Percentiles rank a stretch among this genome's conserved stretches.
Evolutionary conservation across 2,113 vertebrate genomes (phyloP).

Genomic region (Dolichotis patagonum): DNA sequence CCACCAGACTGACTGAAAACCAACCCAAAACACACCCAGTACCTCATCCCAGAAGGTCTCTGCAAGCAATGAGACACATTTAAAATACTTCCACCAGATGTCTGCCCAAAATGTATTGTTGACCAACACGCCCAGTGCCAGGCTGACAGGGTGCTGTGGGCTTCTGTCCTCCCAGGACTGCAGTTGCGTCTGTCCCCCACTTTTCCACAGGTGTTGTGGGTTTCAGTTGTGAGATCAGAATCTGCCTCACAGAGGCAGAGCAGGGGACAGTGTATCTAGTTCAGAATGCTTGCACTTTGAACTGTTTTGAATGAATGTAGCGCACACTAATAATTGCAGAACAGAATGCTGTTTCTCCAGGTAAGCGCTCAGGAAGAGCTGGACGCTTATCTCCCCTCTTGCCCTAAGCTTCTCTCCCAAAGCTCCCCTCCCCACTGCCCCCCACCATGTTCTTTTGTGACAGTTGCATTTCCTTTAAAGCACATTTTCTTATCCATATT

Average conservation of each 20-base stretch:
- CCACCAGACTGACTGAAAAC: conserved; percentile 62
- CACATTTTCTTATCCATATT: conserved; percentile 80
- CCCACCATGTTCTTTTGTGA: conserved; percentile 68
- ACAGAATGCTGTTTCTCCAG: background rate
- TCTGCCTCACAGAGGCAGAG: background rate
- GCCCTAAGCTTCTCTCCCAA: conserved; percentile 45
- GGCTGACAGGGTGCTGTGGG: background rate
- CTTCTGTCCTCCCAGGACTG: background rate
- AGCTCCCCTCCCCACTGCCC: background rate
- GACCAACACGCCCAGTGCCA: conserved; percentile 27
- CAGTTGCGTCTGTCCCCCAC: background rate
- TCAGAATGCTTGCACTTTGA: conserved; percentile 64
- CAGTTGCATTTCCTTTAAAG: conserved; percentile 75
- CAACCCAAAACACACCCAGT: background rate
- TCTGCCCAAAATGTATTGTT: background rate
- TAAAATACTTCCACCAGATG: conserved; percentile 10
- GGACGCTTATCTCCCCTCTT: conserved; percentile 69
- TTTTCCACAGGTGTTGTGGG: background rate
- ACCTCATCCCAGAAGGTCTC: conserved; percentile 18
- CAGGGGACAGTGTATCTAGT: background rate
- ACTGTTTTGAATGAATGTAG: conserved; percentile 61
- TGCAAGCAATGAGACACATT: conserved; percentile 46
- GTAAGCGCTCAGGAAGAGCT: conserved; percentile 29
- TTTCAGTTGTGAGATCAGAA: conserved; percentile 42
- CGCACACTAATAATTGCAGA: conserved; percentile 48